Conservation (phyloP, 2,888 invertebrate genomes). For the Epistrophe eligans region DNA sequence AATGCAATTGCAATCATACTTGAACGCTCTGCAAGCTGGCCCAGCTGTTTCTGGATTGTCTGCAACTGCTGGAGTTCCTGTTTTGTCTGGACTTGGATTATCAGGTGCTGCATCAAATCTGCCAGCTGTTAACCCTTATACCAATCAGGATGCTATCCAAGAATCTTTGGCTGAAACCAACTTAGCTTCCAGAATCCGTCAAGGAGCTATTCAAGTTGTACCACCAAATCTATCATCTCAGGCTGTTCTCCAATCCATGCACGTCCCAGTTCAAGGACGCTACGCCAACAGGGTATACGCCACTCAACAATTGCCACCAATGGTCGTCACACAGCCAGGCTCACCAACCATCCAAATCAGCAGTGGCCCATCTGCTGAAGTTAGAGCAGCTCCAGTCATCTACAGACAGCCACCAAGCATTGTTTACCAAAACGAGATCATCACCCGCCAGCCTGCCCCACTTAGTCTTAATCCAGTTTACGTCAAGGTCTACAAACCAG, state of each 20-base stretch:
- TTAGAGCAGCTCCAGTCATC: constrained; percentile 82
- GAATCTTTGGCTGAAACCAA: constrained; percentile 80
- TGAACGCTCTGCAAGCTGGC: constrained; percentile 32
- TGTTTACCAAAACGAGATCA: constrained; percentile 82
- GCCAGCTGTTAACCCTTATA: constrained; percentile 54
- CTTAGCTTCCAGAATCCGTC: constrained; percentile 81
- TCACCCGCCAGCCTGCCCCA: constrained; percentile 82
- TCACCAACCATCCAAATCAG: constrained; percentile 80
- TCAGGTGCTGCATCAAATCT: constrained; percentile 50
- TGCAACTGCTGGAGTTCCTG: constrained; percentile 11
- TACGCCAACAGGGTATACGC: constrained; percentile 81
- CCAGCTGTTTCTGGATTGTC: neutral
- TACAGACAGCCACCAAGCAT: constrained; percentile 82
- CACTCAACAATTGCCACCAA: constrained; percentile 81
- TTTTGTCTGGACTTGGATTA: constrained; percentile 38
- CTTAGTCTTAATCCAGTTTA: constrained; percentile 82
- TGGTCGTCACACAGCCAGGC: constrained; percentile 82
- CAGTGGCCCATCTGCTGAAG: constrained; percentile 82
- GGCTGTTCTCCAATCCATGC: constrained; percentile 81
- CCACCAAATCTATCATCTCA: constrained; percentile 81
- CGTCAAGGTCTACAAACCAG: constrained; percentile 83
- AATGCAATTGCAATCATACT: constrained; percentile 38
- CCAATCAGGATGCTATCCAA: constrained; percentile 79
- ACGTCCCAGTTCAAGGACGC: constrained; percentile 80
- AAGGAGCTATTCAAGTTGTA: constrained; percentile 81